phyloP scores from a whole-genome alignment of 2,888 invertebrate genomes.

The Catonia carolina region DNA sequence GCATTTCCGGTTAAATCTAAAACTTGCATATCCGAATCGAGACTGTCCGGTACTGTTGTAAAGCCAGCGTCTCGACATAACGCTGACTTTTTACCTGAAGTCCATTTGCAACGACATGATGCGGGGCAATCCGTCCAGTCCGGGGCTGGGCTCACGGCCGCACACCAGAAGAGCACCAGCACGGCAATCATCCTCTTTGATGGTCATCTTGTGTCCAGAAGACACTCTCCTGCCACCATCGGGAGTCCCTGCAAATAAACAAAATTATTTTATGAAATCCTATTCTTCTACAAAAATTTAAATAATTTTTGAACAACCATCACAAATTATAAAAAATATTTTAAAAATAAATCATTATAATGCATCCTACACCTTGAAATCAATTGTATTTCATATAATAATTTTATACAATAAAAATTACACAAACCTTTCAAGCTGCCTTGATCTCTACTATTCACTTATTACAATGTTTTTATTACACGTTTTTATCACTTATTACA shows the following conservation, averaged over 20 bases:
- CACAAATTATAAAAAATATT: too few species aligned
- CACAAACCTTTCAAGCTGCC: too few species aligned
- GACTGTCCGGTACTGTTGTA: constrained; percentile 63
- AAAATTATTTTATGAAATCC: too few species aligned
- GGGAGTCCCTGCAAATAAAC: background rate
- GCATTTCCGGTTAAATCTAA: constrained; percentile 77
- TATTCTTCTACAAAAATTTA: too few species aligned
- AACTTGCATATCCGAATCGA: constrained; percentile 74
- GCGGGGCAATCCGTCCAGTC: constrained; percentile 87
- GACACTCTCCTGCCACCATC: constrained; percentile 2
- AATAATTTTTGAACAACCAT: too few species aligned
- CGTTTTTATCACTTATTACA: too few species aligned
- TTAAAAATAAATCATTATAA: too few species aligned
- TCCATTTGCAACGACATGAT: constrained; percentile 87
- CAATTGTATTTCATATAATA: too few species aligned
- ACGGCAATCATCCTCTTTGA: constrained; percentile 19
- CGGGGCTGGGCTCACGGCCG: constrained; percentile 51
- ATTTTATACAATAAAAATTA: too few species aligned
- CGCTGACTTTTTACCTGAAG: constrained; percentile 83
- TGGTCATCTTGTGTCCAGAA: constrained; percentile 23
- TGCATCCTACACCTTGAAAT: too few species aligned
- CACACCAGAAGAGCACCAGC: constrained; percentile 30
- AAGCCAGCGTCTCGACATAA: constrained; percentile 75
- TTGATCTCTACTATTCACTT: too few species aligned
- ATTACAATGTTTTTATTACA: too few species aligned